Conservation (phyloP, 2,888 invertebrate species). For the Chymomyza fuscimana region DNA sequence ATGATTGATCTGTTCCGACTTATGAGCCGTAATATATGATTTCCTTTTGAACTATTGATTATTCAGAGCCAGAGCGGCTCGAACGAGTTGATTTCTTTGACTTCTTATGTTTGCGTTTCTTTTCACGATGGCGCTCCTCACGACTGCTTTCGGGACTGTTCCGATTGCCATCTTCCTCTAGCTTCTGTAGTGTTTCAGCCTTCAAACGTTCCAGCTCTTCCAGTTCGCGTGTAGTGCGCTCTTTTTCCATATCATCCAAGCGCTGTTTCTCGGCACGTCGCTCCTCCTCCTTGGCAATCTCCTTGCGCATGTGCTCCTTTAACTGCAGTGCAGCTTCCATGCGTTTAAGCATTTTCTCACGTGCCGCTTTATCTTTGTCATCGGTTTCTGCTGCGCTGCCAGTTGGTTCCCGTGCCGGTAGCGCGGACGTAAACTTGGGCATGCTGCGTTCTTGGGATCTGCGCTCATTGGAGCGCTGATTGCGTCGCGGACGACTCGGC, state of each 20-base stretch:
- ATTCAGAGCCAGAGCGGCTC: conserved; percentile 69
- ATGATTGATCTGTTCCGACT: not conserved
- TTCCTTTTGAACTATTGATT: conserved; percentile 16
- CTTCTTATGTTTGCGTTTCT: conserved; percentile 77
- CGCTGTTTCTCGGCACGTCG: conserved; percentile 81
- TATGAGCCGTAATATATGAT: not conserved
- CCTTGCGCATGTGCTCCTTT: conserved; percentile 83
- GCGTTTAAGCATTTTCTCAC: conserved; percentile 80
- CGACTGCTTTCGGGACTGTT: conserved; percentile 48
- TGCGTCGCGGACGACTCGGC: conserved; percentile 42
- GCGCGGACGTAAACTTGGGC: conserved; percentile 33
- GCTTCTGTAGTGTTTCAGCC: conserved; percentile 76
- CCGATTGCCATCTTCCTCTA: conserved; percentile 71
- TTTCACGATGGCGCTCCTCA: conserved; percentile 51
- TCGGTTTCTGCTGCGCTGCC: conserved; percentile 39
- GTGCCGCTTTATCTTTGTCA: conserved; percentile 75
- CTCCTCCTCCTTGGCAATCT: conserved; percentile 82
- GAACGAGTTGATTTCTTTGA: conserved; percentile 75
- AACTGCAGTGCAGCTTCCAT: conserved; percentile 81
- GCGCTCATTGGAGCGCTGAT: conserved; percentile 42
- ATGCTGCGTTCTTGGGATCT: conserved; percentile 40
- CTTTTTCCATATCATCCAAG: conserved; percentile 76
- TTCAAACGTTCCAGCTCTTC: conserved; percentile 78
- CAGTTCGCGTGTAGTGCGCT: conserved; percentile 76
- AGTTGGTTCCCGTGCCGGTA: conserved; percentile 11